Evolutionary conservation across 2,797 vertebrate species (phyloP), one percentile per base, ranked within the genome.

Genomic region (Balearica regulorum): DNA sequence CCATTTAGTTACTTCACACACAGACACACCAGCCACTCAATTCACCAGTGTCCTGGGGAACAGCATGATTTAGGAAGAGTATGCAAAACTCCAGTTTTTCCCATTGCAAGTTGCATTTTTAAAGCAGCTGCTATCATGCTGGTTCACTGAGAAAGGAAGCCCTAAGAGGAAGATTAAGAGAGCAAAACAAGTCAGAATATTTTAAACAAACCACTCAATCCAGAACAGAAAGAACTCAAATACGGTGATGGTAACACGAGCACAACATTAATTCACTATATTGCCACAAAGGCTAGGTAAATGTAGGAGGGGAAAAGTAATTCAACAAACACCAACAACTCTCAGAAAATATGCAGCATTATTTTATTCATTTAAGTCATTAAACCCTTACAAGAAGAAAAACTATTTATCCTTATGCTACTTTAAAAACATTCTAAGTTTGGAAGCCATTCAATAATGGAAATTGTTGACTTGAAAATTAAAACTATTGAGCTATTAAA

Each of bases 231-330:
- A 57, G 54, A 64, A 20, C 49, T 65, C 41, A 80, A 51, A 53
- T 44, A 86, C 0, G 0, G 26, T 9, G 16, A 82, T 3, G 11
- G 18, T 43, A 92, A 73, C 12, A 10, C 0, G 1, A 85, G 19
- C 35, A 73, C 29, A 65, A 61, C 11, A 60, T 55, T 18, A 79
- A 82, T 55, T 43, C 43, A 72, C 18, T 44, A 19, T 21, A 64
- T 6, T 60, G 60, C 43, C 51, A 85, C 15, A 84, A 72, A 73
- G 10, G 7, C 12, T n/a, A 55, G 18, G 43, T 33, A 44, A 62
- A 51, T 3, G 5, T 29, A 49, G 22, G 22, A 73, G 16, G 21
- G 18, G 5, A 48, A 62, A 77, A 68, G 25, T 25, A 87, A 78
- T 39, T 57, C 22, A 72, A 58, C 3, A 77, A 93, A 76, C 37